Base-by-base conservation (phyloP, 2,888 invertebrate genomes). In the Meganola albula region DNA sequence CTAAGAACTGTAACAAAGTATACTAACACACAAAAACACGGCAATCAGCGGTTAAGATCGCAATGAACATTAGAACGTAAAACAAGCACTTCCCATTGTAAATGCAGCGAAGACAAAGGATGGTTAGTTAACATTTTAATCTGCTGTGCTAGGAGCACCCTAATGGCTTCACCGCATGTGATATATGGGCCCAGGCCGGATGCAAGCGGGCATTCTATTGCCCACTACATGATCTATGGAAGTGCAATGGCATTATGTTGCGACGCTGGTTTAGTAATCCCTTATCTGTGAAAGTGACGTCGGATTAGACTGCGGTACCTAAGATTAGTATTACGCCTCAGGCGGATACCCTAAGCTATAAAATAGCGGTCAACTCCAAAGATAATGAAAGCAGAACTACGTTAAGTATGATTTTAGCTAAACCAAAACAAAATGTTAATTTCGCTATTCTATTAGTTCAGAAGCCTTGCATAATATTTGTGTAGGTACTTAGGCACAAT, bases 71-170 rank as follows among this genome's bases (percentile, higher is more conserved):
- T 60, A 59, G 57, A 58, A 53, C 49, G 53, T 50, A 58, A 63
- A 65, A 61, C 63, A 60, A 67, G 51, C 54, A 44, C 50, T 63
- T 64, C 54, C 60, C 58, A 56, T 66, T 60, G 60, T 68, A 63
- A 69, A 62, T 57, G 66, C 52, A 54, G 60, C 40, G 61, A 69
- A 71, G 67, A 68, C 63, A 72, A 64, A 65, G 64, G 60, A 63
- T 58, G 64, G 67, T 66, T 69, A 62, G 70, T 71, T 73, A 71
- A 73, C 73, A 73, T 74, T 74, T 74, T 74, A 74, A 74, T 77
- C 66, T 59, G 66, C 48, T 58, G 58, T 63, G 63, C 66, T 55
- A 52, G 58, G 55, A 45, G 55, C 50, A 44, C 56, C 51, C 61
- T 73, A 72, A 74, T 68, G 67, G 70, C 61, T 54, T 44, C 49